Evolutionary conservation across 2,888 invertebrate genomes (phyloP).

Genomic region (Cyclophora punctaria): DNA sequence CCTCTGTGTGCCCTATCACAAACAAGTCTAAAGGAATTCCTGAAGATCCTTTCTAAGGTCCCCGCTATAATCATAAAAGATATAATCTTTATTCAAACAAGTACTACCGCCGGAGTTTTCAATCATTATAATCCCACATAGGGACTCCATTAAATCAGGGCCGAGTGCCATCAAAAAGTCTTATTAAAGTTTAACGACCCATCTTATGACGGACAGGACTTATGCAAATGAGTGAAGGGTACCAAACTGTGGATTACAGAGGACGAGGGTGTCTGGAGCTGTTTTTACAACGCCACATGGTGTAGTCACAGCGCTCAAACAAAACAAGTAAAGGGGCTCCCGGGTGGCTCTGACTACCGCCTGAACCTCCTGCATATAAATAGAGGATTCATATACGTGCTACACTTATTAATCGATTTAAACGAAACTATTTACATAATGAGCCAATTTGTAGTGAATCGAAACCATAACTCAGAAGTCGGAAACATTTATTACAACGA

Average conservation of each 20-base stretch:
- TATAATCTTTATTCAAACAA: not conserved
- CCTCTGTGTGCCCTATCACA: too few species aligned
- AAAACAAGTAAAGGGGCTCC: slow-evolving; percentile 33
- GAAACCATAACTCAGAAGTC: too few species aligned
- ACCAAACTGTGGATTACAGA: slow-evolving; percentile 51
- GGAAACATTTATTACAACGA: too few species aligned
- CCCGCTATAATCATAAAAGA: too few species aligned
- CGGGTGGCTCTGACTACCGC: not conserved
- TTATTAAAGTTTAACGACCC: slow-evolving; percentile 58
- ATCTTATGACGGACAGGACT: slow-evolving; percentile 64
- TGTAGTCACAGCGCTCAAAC: slow-evolving; percentile 39
- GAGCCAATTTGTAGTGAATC: too few species aligned
- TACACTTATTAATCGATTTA: too few species aligned
- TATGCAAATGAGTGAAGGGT: slow-evolving; percentile 68
- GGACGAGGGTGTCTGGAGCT: slow-evolving; percentile 41
- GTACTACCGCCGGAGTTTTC: slow-evolving; percentile 3
- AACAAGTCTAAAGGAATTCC: not conserved
- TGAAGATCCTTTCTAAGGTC: slow-evolving; percentile 1
- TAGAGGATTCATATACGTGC: too few species aligned
- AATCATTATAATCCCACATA: slow-evolving; percentile 39
- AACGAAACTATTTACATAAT: too few species aligned
- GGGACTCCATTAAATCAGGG: slow-evolving; percentile 44
- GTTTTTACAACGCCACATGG: slow-evolving; percentile 66
- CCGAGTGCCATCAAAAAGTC: slow-evolving; percentile 48
- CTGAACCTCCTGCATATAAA: too few species aligned